These are phyloP conservation scores for Eulemur rufifrons DNA, from an alignment of 2,113 vertebrate species.

Conservation along the genomic window DNA sequence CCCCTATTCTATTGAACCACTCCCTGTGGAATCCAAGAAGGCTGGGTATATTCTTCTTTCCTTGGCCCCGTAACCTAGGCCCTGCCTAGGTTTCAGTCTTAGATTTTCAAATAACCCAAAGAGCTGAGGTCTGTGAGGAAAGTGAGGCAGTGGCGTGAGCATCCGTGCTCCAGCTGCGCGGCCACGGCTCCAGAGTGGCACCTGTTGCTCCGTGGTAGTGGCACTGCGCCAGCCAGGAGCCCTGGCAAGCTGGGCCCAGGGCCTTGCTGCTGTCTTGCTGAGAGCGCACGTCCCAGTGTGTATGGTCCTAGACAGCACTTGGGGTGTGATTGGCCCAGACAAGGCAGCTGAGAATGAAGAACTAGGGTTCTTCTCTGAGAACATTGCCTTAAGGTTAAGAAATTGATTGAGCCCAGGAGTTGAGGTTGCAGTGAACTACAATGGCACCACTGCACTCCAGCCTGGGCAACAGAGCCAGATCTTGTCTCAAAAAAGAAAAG, in stretches of 20 bases:
- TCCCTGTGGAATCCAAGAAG: not conserved
- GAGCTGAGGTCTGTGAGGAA: not conserved
- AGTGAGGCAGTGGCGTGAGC: accelerated
- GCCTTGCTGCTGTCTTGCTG: not conserved
- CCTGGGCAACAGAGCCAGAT: no score
- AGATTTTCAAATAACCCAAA: not conserved
- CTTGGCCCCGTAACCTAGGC: accelerated
- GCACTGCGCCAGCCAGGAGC: not conserved
- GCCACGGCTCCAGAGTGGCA: accelerated
- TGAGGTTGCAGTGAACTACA: no score
- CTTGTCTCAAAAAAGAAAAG: no score
- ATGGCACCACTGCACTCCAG: no score
- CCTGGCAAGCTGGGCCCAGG: accelerated
- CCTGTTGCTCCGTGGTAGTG: accelerated
- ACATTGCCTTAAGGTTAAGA: not conserved
- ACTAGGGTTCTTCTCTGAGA: not conserved
- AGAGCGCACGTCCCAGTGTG: not conserved
- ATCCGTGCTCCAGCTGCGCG: not conserved
- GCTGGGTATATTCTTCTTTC: not conserved
- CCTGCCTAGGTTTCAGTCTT: not conserved
- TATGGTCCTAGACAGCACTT: not conserved
- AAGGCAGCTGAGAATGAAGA: not conserved
- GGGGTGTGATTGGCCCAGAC: not conserved
- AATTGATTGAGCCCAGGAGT: no score
- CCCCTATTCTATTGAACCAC: not conserved